Evolutionary conservation across 2,888 invertebrate genomes (phyloP).

Genomic region (Lobophora halterata): DNA sequence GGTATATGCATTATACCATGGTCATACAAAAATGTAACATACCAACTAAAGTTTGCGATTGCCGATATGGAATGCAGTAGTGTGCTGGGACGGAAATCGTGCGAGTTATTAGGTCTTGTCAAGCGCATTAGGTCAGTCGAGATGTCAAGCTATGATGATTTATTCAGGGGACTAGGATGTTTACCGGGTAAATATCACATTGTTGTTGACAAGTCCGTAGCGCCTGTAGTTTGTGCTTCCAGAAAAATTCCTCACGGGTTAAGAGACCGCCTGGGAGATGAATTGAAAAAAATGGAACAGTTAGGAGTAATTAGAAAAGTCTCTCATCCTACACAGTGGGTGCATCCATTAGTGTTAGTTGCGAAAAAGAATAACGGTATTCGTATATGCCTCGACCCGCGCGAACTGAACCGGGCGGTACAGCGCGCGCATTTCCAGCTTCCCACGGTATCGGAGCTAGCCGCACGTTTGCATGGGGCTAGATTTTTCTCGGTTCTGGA

Average conservation of each 20-base stretch:
- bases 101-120: too few species aligned
- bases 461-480: conserved; percentile 4
- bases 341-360: conserved; percentile 8
- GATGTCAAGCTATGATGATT: too few species aligned
- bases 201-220: too few species aligned
- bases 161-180: too few species aligned
- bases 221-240: too few species aligned
- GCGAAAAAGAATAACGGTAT: conserved; percentile 11
- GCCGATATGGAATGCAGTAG: too few species aligned
- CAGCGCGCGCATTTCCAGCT: conserved; percentile 20
- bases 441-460: conserved; percentile 29
- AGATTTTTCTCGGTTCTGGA: neutral
- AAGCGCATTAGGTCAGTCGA: too few species aligned
- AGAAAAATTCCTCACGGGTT: neutral
- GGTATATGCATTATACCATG: too few species aligned
- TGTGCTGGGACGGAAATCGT: too few species aligned
- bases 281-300: conserved; percentile 1
- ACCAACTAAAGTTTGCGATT: too few species aligned
- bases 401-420: conserved; percentile 20
- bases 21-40: too few species aligned
- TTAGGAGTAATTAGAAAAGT: conserved; percentile 3
- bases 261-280: neutral
- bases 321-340: conserved; percentile 1
- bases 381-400: conserved; percentile 14
- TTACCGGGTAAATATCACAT: too few species aligned